phyloP scores from a whole-genome alignment of 2,888 invertebrate species.

The Andrena minutula region DNA sequence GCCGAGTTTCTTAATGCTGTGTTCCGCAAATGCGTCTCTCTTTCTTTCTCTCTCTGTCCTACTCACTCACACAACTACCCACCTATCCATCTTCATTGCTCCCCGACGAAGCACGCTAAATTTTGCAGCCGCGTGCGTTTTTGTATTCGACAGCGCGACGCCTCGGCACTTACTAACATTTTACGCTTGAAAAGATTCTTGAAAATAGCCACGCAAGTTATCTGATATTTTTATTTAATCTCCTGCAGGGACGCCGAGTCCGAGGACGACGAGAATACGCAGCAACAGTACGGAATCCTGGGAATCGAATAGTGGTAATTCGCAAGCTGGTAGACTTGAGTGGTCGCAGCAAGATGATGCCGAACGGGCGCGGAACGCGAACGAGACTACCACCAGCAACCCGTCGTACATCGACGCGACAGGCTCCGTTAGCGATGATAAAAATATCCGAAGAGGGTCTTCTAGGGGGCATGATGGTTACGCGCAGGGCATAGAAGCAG shows the following conservation, averaged over 20 bases:
- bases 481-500: conserved; percentile 84
- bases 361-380: conserved; percentile 60
- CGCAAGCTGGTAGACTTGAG: conserved; percentile 75
- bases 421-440: background rate
- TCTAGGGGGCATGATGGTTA: conserved; percentile 85
- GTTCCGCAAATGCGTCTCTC: conserved; percentile 13
- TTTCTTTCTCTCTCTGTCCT: background rate
- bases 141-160: background rate
- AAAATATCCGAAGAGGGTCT: conserved; percentile 61
- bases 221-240: background rate
- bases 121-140: conserved; percentile 7
- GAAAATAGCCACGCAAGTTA: background rate
- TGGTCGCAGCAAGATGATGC: conserved; percentile 77
- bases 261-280: conserved; percentile 82
- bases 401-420: conserved; percentile 1
- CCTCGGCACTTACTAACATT: conserved; percentile 3
- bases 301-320: conserved; percentile 81
- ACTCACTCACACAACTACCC: background rate
- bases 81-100: background rate
- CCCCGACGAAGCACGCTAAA: background rate
- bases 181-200: too few relatives aligned
- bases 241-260: conserved; percentile 73
- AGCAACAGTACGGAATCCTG: conserved; percentile 87
- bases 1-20: conserved; percentile 38
- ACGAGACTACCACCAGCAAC: conserved; percentile 26